Conservation (phyloP, 2,113 vertebrate species). For the Planiliza haematocheilus region DNA sequence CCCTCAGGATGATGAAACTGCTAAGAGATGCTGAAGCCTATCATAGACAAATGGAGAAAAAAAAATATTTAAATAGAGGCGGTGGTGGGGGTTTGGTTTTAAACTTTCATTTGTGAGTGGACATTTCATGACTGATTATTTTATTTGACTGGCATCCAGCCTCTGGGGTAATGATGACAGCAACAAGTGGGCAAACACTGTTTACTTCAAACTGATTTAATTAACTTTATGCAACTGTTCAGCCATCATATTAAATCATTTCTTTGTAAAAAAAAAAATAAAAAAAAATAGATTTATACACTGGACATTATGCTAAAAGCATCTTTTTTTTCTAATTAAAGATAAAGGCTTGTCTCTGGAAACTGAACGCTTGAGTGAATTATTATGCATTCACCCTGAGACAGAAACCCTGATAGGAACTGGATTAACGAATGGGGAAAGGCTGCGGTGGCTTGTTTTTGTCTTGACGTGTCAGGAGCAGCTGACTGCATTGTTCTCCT, state of each 20-base stretch:
- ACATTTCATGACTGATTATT: constrained; percentile 5
- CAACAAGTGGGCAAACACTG: constrained; percentile 54
- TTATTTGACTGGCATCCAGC: constrained; percentile 15
- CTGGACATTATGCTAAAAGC: constrained; percentile 11
- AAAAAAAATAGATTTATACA: background rate
- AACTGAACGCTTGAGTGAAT: constrained; percentile 24
- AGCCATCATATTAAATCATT: constrained; percentile 26
- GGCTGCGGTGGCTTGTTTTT: constrained; percentile 69
- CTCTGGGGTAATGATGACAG: constrained; percentile 19
- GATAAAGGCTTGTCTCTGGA: constrained; percentile 4
- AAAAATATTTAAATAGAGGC: constrained; percentile 9
- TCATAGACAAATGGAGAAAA: background rate
- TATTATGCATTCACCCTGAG: constrained; percentile 45
- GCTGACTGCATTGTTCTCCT: constrained; percentile 82
- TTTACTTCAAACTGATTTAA: constrained; percentile 60
- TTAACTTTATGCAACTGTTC: constrained; percentile 45
- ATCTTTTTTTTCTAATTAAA: constrained; percentile 15
- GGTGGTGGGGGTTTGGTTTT: constrained; percentile 6
- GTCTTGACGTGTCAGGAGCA: constrained; percentile 79
- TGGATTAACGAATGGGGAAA: constrained; percentile 41
- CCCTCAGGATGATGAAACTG: constrained; percentile 66
- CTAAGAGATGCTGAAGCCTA: constrained; percentile 28
- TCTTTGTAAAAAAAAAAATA: background rate
- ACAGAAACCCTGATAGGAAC: constrained; percentile 46
- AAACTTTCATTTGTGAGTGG: constrained; percentile 5